These are phyloP conservation scores for Kryphioiulus occultus DNA, from an alignment of 2,888 invertebrate species.

Conservation along the genomic window DNA sequence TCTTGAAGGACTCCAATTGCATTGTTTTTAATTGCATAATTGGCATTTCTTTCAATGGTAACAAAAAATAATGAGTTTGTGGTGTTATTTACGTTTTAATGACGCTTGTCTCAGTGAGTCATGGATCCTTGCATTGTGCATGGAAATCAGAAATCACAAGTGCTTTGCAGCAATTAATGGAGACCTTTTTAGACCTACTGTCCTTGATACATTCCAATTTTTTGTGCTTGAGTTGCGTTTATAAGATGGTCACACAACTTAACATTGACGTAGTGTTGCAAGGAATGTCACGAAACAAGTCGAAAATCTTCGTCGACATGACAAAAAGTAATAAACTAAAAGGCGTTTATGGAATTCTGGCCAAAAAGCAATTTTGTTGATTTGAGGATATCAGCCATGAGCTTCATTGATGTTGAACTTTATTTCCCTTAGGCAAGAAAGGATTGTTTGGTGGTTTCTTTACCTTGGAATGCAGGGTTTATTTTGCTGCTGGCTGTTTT, in stretches of 20 bases:
- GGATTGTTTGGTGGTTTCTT: not conserved
- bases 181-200: too few species aligned
- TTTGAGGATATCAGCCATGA: not conserved
- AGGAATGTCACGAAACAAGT: too few species aligned
- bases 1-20: conserved; percentile 5
- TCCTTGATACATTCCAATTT: too few species aligned
- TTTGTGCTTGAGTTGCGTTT: too few species aligned
- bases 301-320: too few species aligned
- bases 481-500: not conserved
- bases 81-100: not conserved
- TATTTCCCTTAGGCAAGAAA: not conserved
- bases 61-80: not conserved
- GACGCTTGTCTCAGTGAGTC: not conserved
- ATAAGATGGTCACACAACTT: too few species aligned
- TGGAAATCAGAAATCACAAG: too few species aligned
- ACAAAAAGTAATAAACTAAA: too few species aligned
- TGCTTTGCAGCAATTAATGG: too few species aligned
- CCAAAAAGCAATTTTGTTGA: not conserved
- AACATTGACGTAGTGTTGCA: too few species aligned
- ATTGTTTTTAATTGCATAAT: not conserved
- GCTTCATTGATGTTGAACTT: not conserved
- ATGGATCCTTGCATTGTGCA: not conserved
- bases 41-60: not conserved
- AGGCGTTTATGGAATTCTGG: too few species aligned
- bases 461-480: not conserved